phyloP scores from a whole-genome alignment of 2,888 invertebrate species.

The Polydrusus pterygomalis region DNA sequence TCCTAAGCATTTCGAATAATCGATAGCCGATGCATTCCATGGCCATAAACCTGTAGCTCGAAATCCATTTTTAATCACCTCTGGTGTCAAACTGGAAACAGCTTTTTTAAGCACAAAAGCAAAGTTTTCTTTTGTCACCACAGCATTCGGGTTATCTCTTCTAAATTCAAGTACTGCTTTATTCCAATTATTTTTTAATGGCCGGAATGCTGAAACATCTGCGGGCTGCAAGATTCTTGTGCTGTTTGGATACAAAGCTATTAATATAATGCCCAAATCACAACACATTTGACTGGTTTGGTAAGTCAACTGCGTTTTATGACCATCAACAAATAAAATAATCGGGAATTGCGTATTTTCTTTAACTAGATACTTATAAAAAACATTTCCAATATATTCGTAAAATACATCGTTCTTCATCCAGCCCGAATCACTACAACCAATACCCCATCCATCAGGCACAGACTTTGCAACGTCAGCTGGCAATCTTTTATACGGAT shows the following conservation, averaged over 20 bases:
- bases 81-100: conserved; percentile 27
- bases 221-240: conserved; percentile 54
- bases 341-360: conserved; percentile 60
- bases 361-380: conserved; percentile 64
- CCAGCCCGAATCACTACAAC: conserved; percentile 51
- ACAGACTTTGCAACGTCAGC: conserved; percentile 61
- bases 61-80: conserved; percentile 37
- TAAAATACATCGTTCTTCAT: conserved; percentile 68
- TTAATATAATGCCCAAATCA: conserved; percentile 54
- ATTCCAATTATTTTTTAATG: conserved; percentile 59
- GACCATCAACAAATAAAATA: conserved; percentile 66
- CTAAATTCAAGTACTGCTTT: conserved; percentile 62
- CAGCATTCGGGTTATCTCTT: conserved; percentile 52
- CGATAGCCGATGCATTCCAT: conserved; percentile 30
- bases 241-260: conserved; percentile 61
- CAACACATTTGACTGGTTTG: conserved; percentile 39
- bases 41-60: conserved; percentile 41
- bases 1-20: conserved; percentile 40
- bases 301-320: conserved; percentile 40
- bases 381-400: conserved; percentile 65
- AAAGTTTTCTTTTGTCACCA: conserved; percentile 49
- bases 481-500: conserved; percentile 65
- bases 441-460: conserved; percentile 65
- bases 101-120: conserved; percentile 40
- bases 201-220: conserved; percentile 52